Base-by-base conservation (phyloP, 1,140 invertebrate genomes). In the Listronotus bonariensis region DNA sequence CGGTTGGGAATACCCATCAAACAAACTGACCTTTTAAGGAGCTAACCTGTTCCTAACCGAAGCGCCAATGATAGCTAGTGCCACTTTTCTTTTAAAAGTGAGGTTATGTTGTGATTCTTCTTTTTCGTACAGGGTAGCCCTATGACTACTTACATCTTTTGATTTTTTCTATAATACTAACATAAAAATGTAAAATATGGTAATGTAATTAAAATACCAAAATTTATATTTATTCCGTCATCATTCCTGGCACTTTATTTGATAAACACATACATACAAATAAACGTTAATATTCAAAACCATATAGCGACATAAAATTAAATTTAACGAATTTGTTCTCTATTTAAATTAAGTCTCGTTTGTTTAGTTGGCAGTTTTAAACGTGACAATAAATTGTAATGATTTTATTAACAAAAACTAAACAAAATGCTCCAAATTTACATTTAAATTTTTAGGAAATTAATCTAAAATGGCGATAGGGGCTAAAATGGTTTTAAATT, bases 331-430 rank as follows among this genome's bases (percentile, higher is more conserved):
- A 61, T 41, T 61, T 52, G 36, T 53, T 52, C 48, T 15, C 58
- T 43, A 61, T 61, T 61, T 61, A 61, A 61, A 61, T 61, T 61
- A 61, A 61, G 58, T 61, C 48, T 46, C 40, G 48, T 61, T 61
- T 61, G 58, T 61, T 61, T 61, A 43, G 43, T 14, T 42, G 43
- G 46, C 56, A 42, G 58, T 53, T 61, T 61, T 38, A 61, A 61
- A 61, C 49, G 58, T 42, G 58, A 61, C 58, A 61, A 61, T 61
- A 61, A 61, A 61, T 61, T 61, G 41, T 42, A 52, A 61, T 52
- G 34, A 61, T 59, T 48, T 18, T 59, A 59, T 59, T 59, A 48
- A 48, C 54, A 57, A 43, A 57, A 57, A 57, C 36, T 42, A 38
- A 38, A 43, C 20, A 45, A 45, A 57, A 55, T 20, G 49, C 15